phyloP scores from a whole-genome alignment of 1,140 invertebrate genomes.

The Orchesella cincta region DNA sequence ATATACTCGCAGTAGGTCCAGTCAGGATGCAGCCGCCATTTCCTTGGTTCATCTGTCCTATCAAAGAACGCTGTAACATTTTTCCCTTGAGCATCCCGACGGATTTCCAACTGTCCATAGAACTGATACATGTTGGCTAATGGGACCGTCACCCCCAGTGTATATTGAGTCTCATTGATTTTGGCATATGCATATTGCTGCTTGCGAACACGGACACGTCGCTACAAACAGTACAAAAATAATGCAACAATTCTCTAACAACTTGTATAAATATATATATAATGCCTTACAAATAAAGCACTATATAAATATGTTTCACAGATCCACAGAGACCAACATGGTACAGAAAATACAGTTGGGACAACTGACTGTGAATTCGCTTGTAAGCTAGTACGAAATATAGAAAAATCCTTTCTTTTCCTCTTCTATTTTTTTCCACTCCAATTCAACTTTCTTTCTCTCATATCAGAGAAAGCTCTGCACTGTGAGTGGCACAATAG shows the following conservation, averaged over 20 bases:
- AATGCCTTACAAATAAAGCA: too few species aligned
- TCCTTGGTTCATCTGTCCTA: constrained; percentile 53
- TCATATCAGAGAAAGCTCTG: neutral
- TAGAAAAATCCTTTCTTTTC: too few species aligned
- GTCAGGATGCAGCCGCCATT: constrained; percentile 90
- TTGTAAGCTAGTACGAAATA: too few species aligned
- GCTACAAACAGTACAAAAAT: constrained; percentile 62
- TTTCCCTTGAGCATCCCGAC: constrained; percentile 29
- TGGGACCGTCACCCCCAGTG: constrained; percentile 81
- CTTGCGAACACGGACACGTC: constrained; percentile 73
- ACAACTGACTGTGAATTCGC: too few species aligned
- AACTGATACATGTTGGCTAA: constrained; percentile 56
- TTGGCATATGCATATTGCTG: constrained; percentile 86
- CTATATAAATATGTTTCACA: too few species aligned
- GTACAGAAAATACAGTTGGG: too few species aligned
- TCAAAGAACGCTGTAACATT: constrained; percentile 32
- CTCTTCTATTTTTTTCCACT: too few species aligned
- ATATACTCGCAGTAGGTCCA: constrained; percentile 91
- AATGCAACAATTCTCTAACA: neutral
- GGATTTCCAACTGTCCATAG: constrained; percentile 17
- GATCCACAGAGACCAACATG: too few species aligned
- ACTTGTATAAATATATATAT: too few species aligned
- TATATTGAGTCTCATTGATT: constrained; percentile 85
- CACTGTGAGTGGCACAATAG: too few species aligned
- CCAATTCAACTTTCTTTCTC: too few species aligned